Evolutionary conservation across 2,888 invertebrate genomes (phyloP).

Genomic region (Stegana nigrithorax): DNA sequence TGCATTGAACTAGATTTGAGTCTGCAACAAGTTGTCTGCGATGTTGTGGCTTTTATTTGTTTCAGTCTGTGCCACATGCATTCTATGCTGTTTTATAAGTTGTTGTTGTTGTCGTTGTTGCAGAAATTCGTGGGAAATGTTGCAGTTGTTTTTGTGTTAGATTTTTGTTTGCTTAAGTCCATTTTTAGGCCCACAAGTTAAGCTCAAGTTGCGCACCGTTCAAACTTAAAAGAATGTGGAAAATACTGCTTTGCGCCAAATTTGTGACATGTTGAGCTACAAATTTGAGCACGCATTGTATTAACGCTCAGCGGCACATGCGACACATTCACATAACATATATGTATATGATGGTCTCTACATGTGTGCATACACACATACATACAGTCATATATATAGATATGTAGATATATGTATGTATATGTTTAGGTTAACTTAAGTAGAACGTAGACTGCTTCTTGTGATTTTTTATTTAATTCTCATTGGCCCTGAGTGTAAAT

Average conservation of each 20-base stretch:
- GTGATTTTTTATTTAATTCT: constrained; percentile 9
- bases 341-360: no score
- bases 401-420: constrained; percentile 6
- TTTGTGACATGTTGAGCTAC: constrained; percentile 9
- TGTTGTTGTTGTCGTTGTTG: constrained; percentile 19
- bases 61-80: neutral
- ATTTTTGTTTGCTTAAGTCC: constrained; percentile 18
- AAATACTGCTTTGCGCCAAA: no score
- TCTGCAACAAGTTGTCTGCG: neutral
- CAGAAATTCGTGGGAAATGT: constrained; percentile 48
- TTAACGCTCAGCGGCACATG: no score
- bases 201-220: no score
- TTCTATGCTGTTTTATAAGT: neutral
- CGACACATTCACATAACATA: no score
- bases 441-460: no score
- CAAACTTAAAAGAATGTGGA: no score
- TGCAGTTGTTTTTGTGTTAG: constrained; percentile 43
- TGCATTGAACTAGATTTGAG: constrained; percentile 10
- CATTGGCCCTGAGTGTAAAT: neutral
- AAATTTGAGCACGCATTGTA: neutral
- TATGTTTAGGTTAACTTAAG: no score
- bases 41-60: neutral
- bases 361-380: no score
- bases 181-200: constrained; percentile 29
- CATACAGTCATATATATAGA: neutral